Percentiles rank a stretch among this genome's conserved stretches.
Evolutionary conservation across 2,888 invertebrate species (phyloP).

Genomic region (Lacanobia oleracea): DNA sequence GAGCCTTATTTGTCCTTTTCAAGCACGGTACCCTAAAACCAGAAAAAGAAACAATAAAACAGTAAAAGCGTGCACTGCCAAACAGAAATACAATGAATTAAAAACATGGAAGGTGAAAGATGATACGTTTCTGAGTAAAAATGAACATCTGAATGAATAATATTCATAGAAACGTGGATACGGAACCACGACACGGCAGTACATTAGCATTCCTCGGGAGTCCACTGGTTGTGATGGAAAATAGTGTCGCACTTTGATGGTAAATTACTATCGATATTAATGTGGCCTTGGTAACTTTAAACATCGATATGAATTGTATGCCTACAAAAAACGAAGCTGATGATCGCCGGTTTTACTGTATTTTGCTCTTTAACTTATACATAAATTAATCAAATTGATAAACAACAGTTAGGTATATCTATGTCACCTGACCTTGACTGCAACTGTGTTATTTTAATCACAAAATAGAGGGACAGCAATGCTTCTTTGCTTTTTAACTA

Average conservation of each 20-base stretch:
- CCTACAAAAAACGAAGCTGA: no score
- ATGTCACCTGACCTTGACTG: no score
- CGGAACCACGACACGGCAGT: slow-evolving; percentile 26
- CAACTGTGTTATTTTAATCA: neutral
- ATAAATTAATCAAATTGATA: neutral
- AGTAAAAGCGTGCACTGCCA: neutral
- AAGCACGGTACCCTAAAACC: no score
- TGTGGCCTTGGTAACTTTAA: neutral
- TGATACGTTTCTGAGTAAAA: slow-evolving; percentile 21
- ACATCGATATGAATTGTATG: no score
- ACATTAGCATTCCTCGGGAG: slow-evolving; percentile 71
- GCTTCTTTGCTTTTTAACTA: neutral
- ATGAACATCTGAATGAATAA: slow-evolving; percentile 40
- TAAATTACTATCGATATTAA: slow-evolving; percentile 28
- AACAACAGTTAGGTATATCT: neutral
- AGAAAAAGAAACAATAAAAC: neutral
- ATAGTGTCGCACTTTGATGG: slow-evolving; percentile 34
- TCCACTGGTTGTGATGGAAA: slow-evolving; percentile 50
- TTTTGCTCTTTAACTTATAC: neutral
- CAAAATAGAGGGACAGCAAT: neutral
- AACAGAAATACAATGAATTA: slow-evolving; percentile 21
- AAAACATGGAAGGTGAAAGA: slow-evolving; percentile 4
- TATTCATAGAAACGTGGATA: slow-evolving; percentile 46
- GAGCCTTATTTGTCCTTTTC: no score
- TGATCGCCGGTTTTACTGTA: neutral